Base-by-base conservation (phyloP, 2,888 invertebrate species). In the Ennomos erosarius region DNA sequence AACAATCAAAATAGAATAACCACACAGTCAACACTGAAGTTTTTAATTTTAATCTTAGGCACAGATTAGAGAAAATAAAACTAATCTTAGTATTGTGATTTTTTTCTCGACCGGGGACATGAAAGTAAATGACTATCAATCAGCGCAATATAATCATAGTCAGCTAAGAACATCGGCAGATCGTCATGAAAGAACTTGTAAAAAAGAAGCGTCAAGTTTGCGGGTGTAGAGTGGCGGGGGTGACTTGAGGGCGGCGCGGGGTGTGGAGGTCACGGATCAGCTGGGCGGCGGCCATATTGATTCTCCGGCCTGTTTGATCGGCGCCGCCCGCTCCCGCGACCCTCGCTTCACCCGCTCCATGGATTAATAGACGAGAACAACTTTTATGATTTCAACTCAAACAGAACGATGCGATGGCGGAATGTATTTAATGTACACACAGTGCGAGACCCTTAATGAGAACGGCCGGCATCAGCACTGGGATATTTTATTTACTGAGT, bases 211-310 rank as follows among this genome's bases (percentile, higher is more conserved):
- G 82, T 83, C 79, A 87, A 88, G 87, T 87, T 85, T 78, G 76
- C 70, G 71, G 73, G 76, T 72, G 74, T 73, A 76, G 69, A 78
- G 74, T 68, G 73, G 70, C 60, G 73, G 64, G 74, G 67, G 64
- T 69, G 64, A 68, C 67, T 78, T 70, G 71, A 66, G 75, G 69
- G 75, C 69, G 71, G 69, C 75, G 86, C 79, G 86, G 84, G 82
- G 76, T 68, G 85, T 79, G 84, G 89, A 85, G 90, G 89, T 88
- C 88, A 87, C 89, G 89, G 90, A 91, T 91, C 91, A 90, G 91
- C 91, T 90, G 90, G 91, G 90, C 87, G 90, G 88, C 90, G 87
- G 89, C 90, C 91, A 90, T 91, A 91, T 91, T 91, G 91, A 91
- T 91, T 91, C 91, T 84, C 87, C 85, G 87, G 88, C 88, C 89